phyloP scores from a whole-genome alignment of 2,888 invertebrate species.

The Agriopis marginaria region DNA sequence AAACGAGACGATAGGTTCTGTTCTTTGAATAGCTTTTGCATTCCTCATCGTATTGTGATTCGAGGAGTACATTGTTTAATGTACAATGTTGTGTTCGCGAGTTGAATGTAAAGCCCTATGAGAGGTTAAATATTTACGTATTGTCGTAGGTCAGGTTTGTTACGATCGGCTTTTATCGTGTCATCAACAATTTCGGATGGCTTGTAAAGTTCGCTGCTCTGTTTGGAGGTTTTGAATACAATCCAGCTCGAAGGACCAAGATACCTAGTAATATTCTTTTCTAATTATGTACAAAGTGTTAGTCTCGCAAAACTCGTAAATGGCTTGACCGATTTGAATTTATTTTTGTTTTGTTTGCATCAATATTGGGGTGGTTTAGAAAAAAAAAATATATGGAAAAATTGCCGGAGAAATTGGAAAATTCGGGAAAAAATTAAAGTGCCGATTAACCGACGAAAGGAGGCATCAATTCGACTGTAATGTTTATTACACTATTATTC shows the following conservation, averaged over 20 bases:
- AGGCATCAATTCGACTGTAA: too few species aligned
- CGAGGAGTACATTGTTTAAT: conserved; percentile 3
- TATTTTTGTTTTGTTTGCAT: too few species aligned
- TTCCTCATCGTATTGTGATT: conserved; percentile 5
- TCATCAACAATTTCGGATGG: conserved; percentile 12
- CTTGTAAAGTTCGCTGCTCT: conserved; percentile 9
- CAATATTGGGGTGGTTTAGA: too few species aligned
- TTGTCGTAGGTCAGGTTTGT: conserved; percentile 24
- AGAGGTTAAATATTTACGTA: conserved; percentile 21
- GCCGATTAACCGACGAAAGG: too few species aligned
- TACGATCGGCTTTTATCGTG: conserved; percentile 26
- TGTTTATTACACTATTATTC: too few species aligned
- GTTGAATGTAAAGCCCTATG: conserved; percentile 20
- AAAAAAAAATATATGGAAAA: too few species aligned
- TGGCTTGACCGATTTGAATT: too few species aligned
- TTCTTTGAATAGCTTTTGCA: neutral
- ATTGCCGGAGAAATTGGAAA: too few species aligned
- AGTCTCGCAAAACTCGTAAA: neutral
- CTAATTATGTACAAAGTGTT: neutral
- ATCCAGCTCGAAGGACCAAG: conserved; percentile 8
- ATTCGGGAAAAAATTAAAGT: too few species aligned
- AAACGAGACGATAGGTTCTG: conserved; percentile 5
- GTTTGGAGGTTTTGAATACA: conserved; percentile 4
- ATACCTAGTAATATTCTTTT: neutral
- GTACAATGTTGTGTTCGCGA: conserved; percentile 14